phyloP scores from a whole-genome alignment of 2,113 vertebrate genomes.

The Pagrus major region DNA sequence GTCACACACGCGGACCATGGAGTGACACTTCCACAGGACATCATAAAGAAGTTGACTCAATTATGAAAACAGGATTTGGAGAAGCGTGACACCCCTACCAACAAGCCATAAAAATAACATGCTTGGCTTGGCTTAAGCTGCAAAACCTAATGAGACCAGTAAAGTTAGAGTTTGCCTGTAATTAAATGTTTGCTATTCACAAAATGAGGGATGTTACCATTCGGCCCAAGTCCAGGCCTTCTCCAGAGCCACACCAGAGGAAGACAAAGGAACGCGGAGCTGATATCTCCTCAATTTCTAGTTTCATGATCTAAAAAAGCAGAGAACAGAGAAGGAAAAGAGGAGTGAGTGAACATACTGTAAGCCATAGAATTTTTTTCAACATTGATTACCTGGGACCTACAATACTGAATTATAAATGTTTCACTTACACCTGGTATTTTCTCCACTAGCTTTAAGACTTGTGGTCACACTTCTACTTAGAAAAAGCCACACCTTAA shows the following conservation, averaged over 20 bases:
- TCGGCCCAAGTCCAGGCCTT: conserved; percentile 96
- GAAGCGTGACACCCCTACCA: too few species aligned
- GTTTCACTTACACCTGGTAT: too few species aligned
- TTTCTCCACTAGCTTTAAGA: too few species aligned
- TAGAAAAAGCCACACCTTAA: too few species aligned
- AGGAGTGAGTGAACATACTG: neutral
- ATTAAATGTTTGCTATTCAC: neutral
- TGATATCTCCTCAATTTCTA: conserved; percentile 99
- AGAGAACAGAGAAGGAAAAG: conserved; percentile 13
- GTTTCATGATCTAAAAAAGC: conserved; percentile 92
- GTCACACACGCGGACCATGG: too few species aligned
- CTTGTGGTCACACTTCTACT: too few species aligned
- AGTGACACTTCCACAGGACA: too few species aligned
- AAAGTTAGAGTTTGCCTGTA: neutral
- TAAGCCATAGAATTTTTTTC: too few species aligned
- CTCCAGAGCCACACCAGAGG: conserved; percentile 97
- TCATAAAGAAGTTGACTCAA: too few species aligned
- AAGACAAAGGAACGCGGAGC: conserved; percentile 95
- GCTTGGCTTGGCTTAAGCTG: neutral
- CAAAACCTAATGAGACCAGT: neutral
- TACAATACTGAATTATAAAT: too few species aligned
- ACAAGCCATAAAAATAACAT: neutral
- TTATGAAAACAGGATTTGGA: too few species aligned
- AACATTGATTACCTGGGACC: too few species aligned
- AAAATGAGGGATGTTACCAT: conserved; percentile 85